phyloP scores from a whole-genome alignment of 2,797 vertebrate species.

The Lophius americanus region DNA sequence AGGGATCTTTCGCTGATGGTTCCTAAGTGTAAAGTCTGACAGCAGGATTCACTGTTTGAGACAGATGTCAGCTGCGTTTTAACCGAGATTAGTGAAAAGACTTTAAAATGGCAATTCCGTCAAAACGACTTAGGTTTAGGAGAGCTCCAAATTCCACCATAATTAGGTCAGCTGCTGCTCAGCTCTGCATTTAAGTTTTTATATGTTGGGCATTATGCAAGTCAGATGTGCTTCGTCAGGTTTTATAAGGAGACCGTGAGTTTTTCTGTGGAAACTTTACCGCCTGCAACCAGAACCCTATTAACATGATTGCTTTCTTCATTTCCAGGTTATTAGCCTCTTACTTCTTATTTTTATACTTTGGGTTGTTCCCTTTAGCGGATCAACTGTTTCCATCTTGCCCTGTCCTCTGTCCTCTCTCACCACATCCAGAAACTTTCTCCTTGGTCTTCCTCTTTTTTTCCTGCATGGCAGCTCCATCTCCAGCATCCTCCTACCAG shows the following conservation, averaged over 20 bases:
- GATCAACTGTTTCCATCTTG: too few relatives aligned
- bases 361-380: too few relatives aligned
- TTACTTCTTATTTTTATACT: too few relatives aligned
- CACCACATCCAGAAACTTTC: too few relatives aligned
- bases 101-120: slow-evolving; percentile 53
- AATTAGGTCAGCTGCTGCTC: slow-evolving; percentile 70
- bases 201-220: slow-evolving; percentile 41
- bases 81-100: slow-evolving; percentile 61
- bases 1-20: neutral
- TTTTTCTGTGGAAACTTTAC: slow-evolving; percentile 12
- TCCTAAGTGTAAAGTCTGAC: slow-evolving; percentile 19
- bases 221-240: slow-evolving; percentile 42
- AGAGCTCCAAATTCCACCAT: slow-evolving; percentile 55
- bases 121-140: slow-evolving; percentile 50
- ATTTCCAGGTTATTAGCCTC: neutral
- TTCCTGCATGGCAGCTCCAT: too few relatives aligned
- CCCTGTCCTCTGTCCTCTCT: too few relatives aligned
- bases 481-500: too few relatives aligned
- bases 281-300: neutral
- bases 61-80: slow-evolving; percentile 62
- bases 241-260: slow-evolving; percentile 19
- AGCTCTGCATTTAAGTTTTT: slow-evolving; percentile 28
- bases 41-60: slow-evolving; percentile 41
- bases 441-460: too few relatives aligned
- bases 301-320: slow-evolving; percentile 17